These are phyloP conservation scores for Triplophysa yarkandensis DNA, from an alignment of 2,797 vertebrate genomes.

Conservation along the genomic window DNA sequence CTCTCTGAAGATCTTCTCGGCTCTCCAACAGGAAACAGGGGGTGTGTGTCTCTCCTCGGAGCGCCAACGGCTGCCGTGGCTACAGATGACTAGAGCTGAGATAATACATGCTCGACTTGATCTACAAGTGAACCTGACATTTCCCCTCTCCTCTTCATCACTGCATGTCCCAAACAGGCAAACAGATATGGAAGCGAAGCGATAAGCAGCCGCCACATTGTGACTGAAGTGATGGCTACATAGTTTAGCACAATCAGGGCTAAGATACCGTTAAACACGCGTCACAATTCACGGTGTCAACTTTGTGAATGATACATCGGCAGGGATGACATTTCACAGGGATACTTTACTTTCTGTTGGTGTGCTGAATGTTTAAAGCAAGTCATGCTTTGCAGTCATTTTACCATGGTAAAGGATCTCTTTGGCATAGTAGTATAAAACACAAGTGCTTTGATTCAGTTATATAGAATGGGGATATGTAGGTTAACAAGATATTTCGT, in stretches of 20 bases:
- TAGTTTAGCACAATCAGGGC: constrained; percentile 63
- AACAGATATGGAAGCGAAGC: constrained; percentile 72
- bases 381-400: no score
- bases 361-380: no score
- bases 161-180: constrained; percentile 69
- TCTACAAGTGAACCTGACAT: constrained; percentile 82
- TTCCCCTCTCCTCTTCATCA: constrained; percentile 74
- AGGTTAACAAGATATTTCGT: no score
- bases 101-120: constrained; percentile 82
- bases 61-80: constrained; percentile 58
- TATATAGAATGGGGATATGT: no score
- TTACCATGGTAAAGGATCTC: no score
- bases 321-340: constrained; percentile 31
- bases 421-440: no score
- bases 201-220: constrained; percentile 77
- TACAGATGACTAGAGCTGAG: constrained; percentile 70
- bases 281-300: constrained; percentile 40
- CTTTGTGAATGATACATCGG: constrained; percentile 29
- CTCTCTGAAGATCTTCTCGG: constrained; percentile 53
- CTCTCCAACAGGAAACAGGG: constrained; percentile 37
- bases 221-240: constrained; percentile 70
- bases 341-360: constrained; percentile 9
- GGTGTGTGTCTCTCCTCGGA: constrained; percentile 35
- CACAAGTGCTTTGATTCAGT: no score
- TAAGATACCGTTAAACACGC: constrained; percentile 33